Evolutionary conservation across 64 coral and sea anemone genomes (phyloP).

Genomic region (Trachythela sp.): DNA sequence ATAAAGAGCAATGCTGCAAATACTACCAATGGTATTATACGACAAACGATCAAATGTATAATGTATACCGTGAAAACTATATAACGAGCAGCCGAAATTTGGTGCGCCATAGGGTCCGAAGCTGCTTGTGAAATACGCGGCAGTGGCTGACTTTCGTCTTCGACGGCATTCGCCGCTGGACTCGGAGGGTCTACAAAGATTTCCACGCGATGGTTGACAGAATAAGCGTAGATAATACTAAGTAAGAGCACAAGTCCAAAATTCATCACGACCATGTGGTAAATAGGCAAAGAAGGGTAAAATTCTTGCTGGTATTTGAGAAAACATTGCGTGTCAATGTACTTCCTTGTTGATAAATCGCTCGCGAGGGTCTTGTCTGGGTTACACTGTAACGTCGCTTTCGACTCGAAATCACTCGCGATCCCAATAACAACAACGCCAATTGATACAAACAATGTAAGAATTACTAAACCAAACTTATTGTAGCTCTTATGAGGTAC

Average conservation of each 20-base stretch:
- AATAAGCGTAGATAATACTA: no score
- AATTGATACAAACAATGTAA: neutral
- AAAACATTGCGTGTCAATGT: neutral
- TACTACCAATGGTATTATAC: neutral
- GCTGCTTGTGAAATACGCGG: neutral
- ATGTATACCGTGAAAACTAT: neutral
- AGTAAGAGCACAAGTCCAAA: neutral
- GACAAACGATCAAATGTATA: neutral
- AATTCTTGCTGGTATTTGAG: neutral
- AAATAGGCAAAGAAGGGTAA: neutral
- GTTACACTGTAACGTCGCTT: neutral
- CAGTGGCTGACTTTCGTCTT: neutral
- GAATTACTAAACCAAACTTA: neutral
- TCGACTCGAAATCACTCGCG: neutral
- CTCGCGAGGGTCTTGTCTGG: no score
- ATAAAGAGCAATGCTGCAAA: neutral
- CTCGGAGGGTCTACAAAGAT: neutral
- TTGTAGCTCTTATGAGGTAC: no score
- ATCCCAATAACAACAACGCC: neutral
- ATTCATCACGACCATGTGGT: neutral
- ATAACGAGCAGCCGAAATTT: neutral
- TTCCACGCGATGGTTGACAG: neutral
- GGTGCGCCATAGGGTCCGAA: neutral
- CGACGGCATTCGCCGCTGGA: neutral
- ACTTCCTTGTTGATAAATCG: neutral